These are phyloP conservation scores for Dipodomys ordii DNA, from an alignment of 2,113 vertebrate genomes.

Conservation along the genomic window DNA sequence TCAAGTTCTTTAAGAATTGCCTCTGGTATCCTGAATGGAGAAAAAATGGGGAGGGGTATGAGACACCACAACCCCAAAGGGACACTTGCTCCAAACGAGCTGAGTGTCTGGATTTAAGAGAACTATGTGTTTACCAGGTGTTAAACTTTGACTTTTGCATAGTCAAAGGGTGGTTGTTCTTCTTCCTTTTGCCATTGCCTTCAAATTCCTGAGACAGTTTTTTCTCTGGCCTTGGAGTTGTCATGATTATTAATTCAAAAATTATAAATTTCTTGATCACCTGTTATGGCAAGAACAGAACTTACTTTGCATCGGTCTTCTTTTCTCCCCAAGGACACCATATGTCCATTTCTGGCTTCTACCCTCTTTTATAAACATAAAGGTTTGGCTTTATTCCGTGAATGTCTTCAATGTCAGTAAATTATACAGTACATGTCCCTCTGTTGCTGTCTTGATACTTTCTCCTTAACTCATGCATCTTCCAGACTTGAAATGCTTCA, in stretches of 20 bases:
- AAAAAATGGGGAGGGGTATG: neutral
- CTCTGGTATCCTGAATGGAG: slow-evolving; percentile 33
- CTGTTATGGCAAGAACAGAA: slow-evolving; percentile 72
- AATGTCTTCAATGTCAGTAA: slow-evolving; percentile 69
- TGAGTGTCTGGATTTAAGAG: slow-evolving; percentile 29
- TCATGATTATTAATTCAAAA: slow-evolving; percentile 74
- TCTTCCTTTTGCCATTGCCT: slow-evolving; percentile 59
- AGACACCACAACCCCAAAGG: slow-evolving; percentile 16
- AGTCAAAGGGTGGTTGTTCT: neutral
- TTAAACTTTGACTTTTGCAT: slow-evolving; percentile 67
- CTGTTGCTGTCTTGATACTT: slow-evolving; percentile 12
- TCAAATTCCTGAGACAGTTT: slow-evolving; percentile 52
- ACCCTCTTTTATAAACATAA: slow-evolving; percentile 69
- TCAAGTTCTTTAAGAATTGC: slow-evolving; percentile 32
- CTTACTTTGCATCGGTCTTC: slow-evolving; percentile 74
- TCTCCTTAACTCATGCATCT: slow-evolving; percentile 59
- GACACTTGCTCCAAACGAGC: slow-evolving; percentile 14
- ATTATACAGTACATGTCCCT: slow-evolving; percentile 43
- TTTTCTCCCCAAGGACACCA: slow-evolving; percentile 69
- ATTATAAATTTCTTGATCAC: slow-evolving; percentile 79
- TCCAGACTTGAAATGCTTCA: slow-evolving; percentile 60
- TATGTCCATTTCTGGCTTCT: slow-evolving; percentile 80
- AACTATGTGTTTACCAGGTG: slow-evolving; percentile 69
- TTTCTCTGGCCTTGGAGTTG: slow-evolving; percentile 57
- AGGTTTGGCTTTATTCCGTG: slow-evolving; percentile 74